Evolutionary conservation across 2,797 vertebrate species (phyloP).

Genomic region (Chelon auratus): DNA sequence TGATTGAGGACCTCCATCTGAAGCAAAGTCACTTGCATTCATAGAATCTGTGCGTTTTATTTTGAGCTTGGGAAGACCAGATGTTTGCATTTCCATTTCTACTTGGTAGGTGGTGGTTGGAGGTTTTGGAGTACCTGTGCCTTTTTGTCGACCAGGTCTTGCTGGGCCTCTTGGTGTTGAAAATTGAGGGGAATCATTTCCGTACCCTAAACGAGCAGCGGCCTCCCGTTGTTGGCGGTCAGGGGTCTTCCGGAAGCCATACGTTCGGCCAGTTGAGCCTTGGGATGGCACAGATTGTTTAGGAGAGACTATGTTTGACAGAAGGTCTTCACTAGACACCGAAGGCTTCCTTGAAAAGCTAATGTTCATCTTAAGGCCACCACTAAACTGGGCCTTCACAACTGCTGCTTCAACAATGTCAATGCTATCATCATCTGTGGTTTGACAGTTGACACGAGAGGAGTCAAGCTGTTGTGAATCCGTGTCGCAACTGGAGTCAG

Average conservation of each 20-base stretch:
- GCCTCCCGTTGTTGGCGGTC: slow-evolving; percentile 88
- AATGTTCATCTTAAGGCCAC: slow-evolving; percentile 78
- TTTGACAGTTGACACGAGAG: slow-evolving; percentile 67
- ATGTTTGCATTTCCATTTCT: slow-evolving; percentile 91
- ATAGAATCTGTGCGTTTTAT: slow-evolving; percentile 87
- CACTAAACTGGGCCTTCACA: slow-evolving; percentile 71
- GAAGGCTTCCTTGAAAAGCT: slow-evolving; percentile 78
- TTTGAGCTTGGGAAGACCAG: slow-evolving; percentile 92
- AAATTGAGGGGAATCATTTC: slow-evolving; percentile 56
- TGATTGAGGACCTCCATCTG: slow-evolving; percentile 46
- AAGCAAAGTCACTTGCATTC: slow-evolving; percentile 50
- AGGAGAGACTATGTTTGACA: slow-evolving; percentile 48
- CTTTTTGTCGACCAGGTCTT: slow-evolving; percentile 35
- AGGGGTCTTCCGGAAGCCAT: slow-evolving; percentile 84
- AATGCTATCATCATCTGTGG: slow-evolving; percentile 74
- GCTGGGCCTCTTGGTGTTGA: slow-evolving; percentile 72
- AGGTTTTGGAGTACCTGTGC: slow-evolving; percentile 36
- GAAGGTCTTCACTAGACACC: slow-evolving; percentile 43
- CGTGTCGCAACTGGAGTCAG: slow-evolving; percentile 55
- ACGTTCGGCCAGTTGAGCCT: slow-evolving; percentile 60
- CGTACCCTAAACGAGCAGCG: slow-evolving; percentile 83
- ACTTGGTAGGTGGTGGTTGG: slow-evolving; percentile 90
- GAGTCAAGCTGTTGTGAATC: slow-evolving; percentile 73
- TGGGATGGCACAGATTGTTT: slow-evolving; percentile 3
- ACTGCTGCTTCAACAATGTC: slow-evolving; percentile 77